Percentiles rank a stretch among this genome's conserved stretches.
Conservation (phyloP, 1,140 invertebrate genomes). For the Mactra quadrangularis region DNA sequence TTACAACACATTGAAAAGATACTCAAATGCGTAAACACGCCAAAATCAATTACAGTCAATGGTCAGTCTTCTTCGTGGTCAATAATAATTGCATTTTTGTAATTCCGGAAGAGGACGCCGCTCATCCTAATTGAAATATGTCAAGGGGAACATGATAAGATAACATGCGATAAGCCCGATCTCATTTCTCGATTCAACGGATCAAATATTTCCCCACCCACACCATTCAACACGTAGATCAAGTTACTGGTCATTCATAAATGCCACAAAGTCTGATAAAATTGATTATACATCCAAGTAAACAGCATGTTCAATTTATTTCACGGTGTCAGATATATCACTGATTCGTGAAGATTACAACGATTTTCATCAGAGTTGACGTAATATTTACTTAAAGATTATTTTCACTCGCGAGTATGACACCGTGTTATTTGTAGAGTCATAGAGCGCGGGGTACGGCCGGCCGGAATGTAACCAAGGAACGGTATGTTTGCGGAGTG, state of each 20-base stretch:
- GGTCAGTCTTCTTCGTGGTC: no score
- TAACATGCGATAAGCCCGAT: slow-evolving; percentile 6
- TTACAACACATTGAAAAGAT: no score
- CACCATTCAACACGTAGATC: slow-evolving; percentile 6
- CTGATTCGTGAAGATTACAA: slow-evolving; percentile 24
- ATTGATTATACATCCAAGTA: slow-evolving; percentile 34
- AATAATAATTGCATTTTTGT: slow-evolving; percentile 1
- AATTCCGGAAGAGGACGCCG: background rate
- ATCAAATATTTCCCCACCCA: slow-evolving; percentile 5
- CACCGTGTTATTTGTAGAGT: slow-evolving; percentile 29
- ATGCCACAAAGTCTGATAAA: slow-evolving; percentile 24
- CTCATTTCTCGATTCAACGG: background rate
- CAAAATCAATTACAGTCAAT: no score
- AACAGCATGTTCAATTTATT: slow-evolving; percentile 1
- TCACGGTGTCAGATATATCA: slow-evolving; percentile 35
- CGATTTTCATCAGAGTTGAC: slow-evolving; percentile 19
- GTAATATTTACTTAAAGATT: slow-evolving; percentile 49
- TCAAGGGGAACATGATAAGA: slow-evolving; percentile 25
- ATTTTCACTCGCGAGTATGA: slow-evolving; percentile 25
- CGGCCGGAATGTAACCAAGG: background rate
- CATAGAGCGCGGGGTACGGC: background rate
- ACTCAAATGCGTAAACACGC: no score
- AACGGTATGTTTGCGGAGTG: background rate
- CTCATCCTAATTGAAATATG: slow-evolving; percentile 30
- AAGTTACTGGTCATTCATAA: slow-evolving; percentile 40